phyloP scores from a whole-genome alignment of 1,140 invertebrate genomes.

The Cotesia typhae region DNA sequence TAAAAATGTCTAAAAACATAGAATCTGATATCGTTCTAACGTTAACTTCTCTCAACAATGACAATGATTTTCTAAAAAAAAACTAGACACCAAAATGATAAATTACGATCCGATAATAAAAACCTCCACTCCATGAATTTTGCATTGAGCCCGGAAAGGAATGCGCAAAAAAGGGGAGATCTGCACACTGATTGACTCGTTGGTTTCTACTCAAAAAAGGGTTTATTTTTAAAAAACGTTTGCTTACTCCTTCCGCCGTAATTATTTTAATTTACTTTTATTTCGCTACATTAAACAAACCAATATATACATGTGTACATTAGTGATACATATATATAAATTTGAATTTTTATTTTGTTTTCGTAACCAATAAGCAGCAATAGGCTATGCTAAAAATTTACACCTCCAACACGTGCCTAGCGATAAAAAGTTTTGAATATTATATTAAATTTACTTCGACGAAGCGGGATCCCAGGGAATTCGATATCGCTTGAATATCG shows the following conservation, averaged over 20 bases:
- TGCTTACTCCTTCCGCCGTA: slow-evolving; percentile 61
- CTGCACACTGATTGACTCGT: slow-evolving; percentile 66
- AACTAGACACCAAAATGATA: not conserved
- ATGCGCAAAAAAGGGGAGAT: slow-evolving; percentile 55
- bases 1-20: too few relatives aligned
- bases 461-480: not conserved
- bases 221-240: slow-evolving; percentile 52
- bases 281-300: slow-evolving; percentile 3
- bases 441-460: not conserved
- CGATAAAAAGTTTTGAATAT: slow-evolving; percentile 47
- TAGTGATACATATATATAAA: slow-evolving; percentile 17
- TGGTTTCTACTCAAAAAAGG: slow-evolving; percentile 56
- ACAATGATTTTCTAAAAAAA: too few relatives aligned
- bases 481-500: too few relatives aligned
- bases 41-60: too few relatives aligned
- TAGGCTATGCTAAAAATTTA: slow-evolving; percentile 57
- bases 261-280: slow-evolving; percentile 12
- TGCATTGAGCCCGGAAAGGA: slow-evolving; percentile 39
- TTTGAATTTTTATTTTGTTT: slow-evolving; percentile 14
- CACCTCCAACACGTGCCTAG: slow-evolving; percentile 55
- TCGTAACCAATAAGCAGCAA: slow-evolving; percentile 51
- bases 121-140: slow-evolving; percentile 43
- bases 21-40: too few relatives aligned
- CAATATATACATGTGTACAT: slow-evolving; percentile 37
- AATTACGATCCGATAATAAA: not conserved